These are phyloP conservation scores for Zaprionus taronus DNA, from an alignment of 1,140 invertebrate species.

Conservation along the genomic window DNA sequence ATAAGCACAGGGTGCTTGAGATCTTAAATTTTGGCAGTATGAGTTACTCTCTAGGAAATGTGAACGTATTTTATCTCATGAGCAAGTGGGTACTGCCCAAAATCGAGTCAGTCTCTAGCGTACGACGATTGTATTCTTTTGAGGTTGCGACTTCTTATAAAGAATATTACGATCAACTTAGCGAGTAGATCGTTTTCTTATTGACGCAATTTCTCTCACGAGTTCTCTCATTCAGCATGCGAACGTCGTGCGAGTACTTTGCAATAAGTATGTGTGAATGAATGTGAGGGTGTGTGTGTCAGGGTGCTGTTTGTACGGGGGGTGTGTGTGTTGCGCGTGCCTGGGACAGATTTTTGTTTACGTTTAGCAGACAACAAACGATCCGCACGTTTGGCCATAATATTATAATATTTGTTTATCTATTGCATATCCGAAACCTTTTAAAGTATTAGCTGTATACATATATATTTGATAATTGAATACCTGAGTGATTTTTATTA, in stretches of 20 bases:
- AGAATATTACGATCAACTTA: not conserved
- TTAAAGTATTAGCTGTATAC: not conserved
- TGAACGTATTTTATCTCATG: not conserved
- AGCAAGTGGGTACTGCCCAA: not conserved
- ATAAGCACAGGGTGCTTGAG: not conserved
- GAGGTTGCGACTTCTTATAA: not conserved
- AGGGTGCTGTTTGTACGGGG: not conserved
- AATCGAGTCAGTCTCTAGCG: not conserved
- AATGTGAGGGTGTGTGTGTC: not conserved
- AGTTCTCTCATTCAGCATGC: constrained; percentile 33
- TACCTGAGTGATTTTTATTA: constrained; percentile 15
- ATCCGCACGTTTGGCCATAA: constrained; percentile 46
- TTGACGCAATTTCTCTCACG: constrained; percentile 26
- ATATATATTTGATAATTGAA: constrained; percentile 2
- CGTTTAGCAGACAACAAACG: constrained; percentile 28
- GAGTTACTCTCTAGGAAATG: not conserved
- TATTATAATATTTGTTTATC: constrained; percentile 53
- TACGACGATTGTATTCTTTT: not conserved
- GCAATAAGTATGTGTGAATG: not conserved
- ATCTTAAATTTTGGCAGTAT: not conserved
- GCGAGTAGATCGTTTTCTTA: constrained; percentile 4
- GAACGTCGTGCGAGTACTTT: constrained; percentile 20
- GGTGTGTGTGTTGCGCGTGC: constrained; percentile 19
- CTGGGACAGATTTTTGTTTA: constrained; percentile 36
- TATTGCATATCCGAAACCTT: constrained; percentile 38